Percentiles rank a stretch among this genome's conserved stretches.
Evolutionary conservation across 2,888 invertebrate species (phyloP).

Genomic region (Corythucha ciliata): DNA sequence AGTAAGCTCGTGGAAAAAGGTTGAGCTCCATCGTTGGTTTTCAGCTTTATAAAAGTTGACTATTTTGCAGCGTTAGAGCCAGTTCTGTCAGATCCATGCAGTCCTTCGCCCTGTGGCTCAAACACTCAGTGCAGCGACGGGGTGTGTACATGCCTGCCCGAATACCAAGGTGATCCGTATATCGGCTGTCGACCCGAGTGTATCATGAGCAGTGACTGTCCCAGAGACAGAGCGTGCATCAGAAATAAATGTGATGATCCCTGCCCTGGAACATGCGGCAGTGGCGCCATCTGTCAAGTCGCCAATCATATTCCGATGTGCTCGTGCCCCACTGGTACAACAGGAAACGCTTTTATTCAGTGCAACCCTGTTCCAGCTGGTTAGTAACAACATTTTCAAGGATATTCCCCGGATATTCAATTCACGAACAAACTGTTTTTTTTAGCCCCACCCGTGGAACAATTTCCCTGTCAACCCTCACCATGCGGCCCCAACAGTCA

Average conservation of each 20-base stretch:
- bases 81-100: constrained; percentile 42
- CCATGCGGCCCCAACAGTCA: constrained; percentile 48
- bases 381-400: too few species aligned
- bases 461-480: constrained; percentile 50
- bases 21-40: constrained; percentile 13
- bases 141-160: constrained; percentile 58
- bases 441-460: constrained; percentile 37
- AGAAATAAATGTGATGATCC: constrained; percentile 46
- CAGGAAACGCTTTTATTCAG: constrained; percentile 58
- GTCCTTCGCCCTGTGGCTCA: constrained; percentile 55
- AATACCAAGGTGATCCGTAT: constrained; percentile 69
- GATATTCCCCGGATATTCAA: background rate
- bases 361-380: constrained; percentile 45
- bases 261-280: constrained; percentile 64
- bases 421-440: background rate
- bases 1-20: constrained; percentile 6
- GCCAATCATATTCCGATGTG: constrained; percentile 69
- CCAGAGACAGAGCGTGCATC: constrained; percentile 44
- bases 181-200: constrained; percentile 67
- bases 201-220: constrained; percentile 51
- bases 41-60: too few species aligned
- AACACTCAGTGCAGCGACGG: constrained; percentile 62
- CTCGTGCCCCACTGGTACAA: constrained; percentile 55
- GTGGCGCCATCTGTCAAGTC: constrained; percentile 60
- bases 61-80: background rate